These are phyloP conservation scores for Sebastes paucispinis DNA, from an alignment of 2,797 vertebrate genomes.

Conservation along the genomic window DNA sequence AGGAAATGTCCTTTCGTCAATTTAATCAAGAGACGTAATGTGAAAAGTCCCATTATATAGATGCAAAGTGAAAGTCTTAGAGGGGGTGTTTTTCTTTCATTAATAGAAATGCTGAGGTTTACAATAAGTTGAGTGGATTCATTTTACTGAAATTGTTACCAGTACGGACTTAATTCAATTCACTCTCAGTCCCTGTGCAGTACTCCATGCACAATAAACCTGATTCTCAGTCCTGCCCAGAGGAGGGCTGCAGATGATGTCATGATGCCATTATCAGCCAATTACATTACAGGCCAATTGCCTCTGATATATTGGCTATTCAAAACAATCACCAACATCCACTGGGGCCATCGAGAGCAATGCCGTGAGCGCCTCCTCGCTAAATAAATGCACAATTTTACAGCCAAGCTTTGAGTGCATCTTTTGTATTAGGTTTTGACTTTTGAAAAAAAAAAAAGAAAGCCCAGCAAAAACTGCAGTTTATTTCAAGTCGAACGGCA, in stretches of 20 bases:
- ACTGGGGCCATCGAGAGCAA: slow-evolving; percentile 51
- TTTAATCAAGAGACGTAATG: slow-evolving; percentile 48
- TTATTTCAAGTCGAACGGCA: background rate
- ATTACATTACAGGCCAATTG: slow-evolving; percentile 78
- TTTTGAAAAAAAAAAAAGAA: background rate
- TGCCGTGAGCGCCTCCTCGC: slow-evolving; percentile 13
- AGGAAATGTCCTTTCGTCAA: slow-evolving; percentile 33
- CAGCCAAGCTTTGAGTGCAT: slow-evolving; percentile 25
- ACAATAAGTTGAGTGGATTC: slow-evolving; percentile 65
- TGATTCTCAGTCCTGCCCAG: slow-evolving; percentile 39
- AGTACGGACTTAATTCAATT: slow-evolving; percentile 63
- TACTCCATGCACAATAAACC: slow-evolving; percentile 51
- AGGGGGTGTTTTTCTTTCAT: slow-evolving; percentile 55
- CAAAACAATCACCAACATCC: slow-evolving; percentile 70
- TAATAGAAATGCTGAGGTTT: slow-evolving; percentile 62
- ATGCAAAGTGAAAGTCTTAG: slow-evolving; percentile 52
- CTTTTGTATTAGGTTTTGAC: slow-evolving; percentile 17
- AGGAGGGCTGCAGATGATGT: slow-evolving; percentile 66
- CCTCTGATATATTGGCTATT: slow-evolving; percentile 73
- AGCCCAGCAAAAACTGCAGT: background rate
- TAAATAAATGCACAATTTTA: slow-evolving; percentile 56
- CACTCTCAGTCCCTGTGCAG: slow-evolving; percentile 42
- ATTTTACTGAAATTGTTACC: slow-evolving; percentile 65
- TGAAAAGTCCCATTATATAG: slow-evolving; percentile 54
- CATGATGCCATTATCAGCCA: slow-evolving; percentile 73